Base-by-base conservation (phyloP, 1,140 invertebrate species). In the Pogonomyrmex californicus region DNA sequence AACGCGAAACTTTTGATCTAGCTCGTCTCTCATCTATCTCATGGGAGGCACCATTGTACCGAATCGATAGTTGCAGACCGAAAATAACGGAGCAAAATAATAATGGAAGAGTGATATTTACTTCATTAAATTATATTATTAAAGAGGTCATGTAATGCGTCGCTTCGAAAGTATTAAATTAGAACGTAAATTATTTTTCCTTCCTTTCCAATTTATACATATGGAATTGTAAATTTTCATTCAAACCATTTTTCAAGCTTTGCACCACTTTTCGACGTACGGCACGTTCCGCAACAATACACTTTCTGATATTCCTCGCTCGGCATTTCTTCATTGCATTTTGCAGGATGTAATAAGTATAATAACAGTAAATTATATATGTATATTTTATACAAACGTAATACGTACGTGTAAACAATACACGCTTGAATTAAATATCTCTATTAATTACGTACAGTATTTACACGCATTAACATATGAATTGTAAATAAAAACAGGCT, bases 1-100 rank as follows among this genome's bases (percentile, higher is more conserved):
- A 71, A 81, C 38, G 51, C 51, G 38, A 33, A 82, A 82, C 79
- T 82, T 82, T 82, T 66, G 51, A 73, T 73, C 58, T 41, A 41
- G 58, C 65, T 17, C 51, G 14, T 44, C 49, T 44, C 49, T 71
- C 63, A 71, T 73, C 38, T 41, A 71, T 58, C 41, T 60, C 23
- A 23, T 38, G 49, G 9, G 23, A 68, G 62, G 14, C 33, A 23
- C 14, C 38, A n/a, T 82, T 62, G 66, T 60, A 73, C 47, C 49
- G 23, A 17, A 82, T 71, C 79, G 54, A 82, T 82, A 58, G 47
- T 68, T n/a, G 12, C 4, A 58, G 33, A 36, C 41, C 14, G 14
- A 70, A 70, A 81, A 56, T 70, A 81, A 51, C 47, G 6, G 2
- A 66, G n/a, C 6, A 54, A 30, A 41, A 30, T 68, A 68, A 54